phyloP scores from a whole-genome alignment of 2,797 vertebrate species.

The Enteromius unitaeniatus region DNA sequence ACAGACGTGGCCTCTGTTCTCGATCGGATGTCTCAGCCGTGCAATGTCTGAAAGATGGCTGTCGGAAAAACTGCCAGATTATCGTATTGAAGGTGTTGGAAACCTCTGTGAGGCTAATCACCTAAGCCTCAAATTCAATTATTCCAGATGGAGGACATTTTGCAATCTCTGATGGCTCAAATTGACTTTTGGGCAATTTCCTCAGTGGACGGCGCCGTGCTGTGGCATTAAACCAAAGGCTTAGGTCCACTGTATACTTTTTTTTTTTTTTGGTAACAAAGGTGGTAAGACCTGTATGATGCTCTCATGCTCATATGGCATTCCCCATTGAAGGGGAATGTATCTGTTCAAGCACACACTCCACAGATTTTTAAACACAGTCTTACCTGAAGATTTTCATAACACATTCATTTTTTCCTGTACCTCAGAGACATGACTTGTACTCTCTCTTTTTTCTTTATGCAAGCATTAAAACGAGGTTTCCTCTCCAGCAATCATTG shows the following conservation, averaged over 20 bases:
- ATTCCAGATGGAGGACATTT: constrained; percentile 70
- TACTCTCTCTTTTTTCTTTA: constrained; percentile 27
- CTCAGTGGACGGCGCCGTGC: constrained; percentile 63
- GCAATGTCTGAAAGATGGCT: constrained; percentile 67
- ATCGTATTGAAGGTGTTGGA: constrained; percentile 64
- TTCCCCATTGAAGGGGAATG: constrained; percentile 58
- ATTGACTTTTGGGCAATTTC: constrained; percentile 70
- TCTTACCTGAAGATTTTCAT: constrained; percentile 41
- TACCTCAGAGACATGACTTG: constrained; percentile 17
- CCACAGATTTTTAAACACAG: constrained; percentile 24
- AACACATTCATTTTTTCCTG: constrained; percentile 34
- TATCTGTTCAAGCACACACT: constrained; percentile 24
- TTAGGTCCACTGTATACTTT: constrained; percentile 59
- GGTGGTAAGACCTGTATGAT: constrained; percentile 50
- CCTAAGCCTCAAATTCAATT: constrained; percentile 77
- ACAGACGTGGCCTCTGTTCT: constrained; percentile 53
- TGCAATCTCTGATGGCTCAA: constrained; percentile 70
- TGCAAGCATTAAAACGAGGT: constrained; percentile 43
- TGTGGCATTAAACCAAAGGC: constrained; percentile 68
- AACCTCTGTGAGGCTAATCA: constrained; percentile 71
- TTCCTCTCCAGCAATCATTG: constrained; percentile 48
- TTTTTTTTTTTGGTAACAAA: not conserved
- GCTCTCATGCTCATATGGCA: constrained; percentile 40
- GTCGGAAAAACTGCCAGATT: constrained; percentile 74
- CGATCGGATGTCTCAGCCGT: constrained; percentile 44